Percentiles rank a stretch among this genome's conserved stretches.
These are phyloP conservation scores for Hirtodrosophila confusa DNA, from an alignment of 2,888 invertebrate genomes.

Conservation along the genomic window DNA sequence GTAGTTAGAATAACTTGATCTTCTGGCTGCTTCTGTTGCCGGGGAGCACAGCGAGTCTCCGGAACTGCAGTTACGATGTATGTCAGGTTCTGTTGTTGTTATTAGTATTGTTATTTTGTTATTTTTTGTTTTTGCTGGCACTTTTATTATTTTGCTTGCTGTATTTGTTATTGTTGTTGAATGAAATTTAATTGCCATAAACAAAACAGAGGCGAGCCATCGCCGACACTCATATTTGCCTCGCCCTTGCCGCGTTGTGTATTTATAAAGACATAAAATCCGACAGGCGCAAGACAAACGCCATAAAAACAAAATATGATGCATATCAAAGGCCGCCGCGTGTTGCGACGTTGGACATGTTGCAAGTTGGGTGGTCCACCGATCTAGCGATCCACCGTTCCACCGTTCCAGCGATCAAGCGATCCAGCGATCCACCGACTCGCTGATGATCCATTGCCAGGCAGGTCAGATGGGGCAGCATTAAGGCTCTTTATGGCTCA, in stretches of 20 bases:
- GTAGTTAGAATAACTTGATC: too few relatives aligned
- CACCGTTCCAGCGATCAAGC: slow-evolving; percentile 17
- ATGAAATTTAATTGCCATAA: slow-evolving; percentile 75
- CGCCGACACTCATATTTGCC: slow-evolving; percentile 35
- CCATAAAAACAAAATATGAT: slow-evolving; percentile 66
- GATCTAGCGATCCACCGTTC: not conserved
- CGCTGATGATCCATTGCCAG: slow-evolving; percentile 5
- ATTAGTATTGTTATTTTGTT: not conserved
- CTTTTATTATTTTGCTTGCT: slow-evolving; percentile 15
- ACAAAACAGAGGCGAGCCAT: slow-evolving; percentile 53
- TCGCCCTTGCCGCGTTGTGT: slow-evolving; percentile 40
- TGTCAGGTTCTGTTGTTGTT: not conserved
- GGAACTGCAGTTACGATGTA: slow-evolving; percentile 5
- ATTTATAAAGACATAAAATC: slow-evolving; percentile 73
- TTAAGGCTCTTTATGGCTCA: slow-evolving; percentile 27
- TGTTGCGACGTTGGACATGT: slow-evolving; percentile 15
- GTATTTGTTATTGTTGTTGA: slow-evolving; percentile 57
- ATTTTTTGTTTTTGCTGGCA: slow-evolving; percentile 2
- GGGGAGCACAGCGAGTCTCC: too few relatives aligned
- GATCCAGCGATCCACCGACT: slow-evolving; percentile 2
- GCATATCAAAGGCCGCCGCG: slow-evolving; percentile 69
- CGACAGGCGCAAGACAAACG: slow-evolving; percentile 57
- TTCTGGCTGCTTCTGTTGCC: too few relatives aligned
- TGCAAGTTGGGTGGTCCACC: slow-evolving; percentile 54
- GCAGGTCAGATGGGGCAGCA: slow-evolving; percentile 21